phyloP scores from a whole-genome alignment of 2,113 vertebrate species.

The Corythornis madagascariensis region DNA sequence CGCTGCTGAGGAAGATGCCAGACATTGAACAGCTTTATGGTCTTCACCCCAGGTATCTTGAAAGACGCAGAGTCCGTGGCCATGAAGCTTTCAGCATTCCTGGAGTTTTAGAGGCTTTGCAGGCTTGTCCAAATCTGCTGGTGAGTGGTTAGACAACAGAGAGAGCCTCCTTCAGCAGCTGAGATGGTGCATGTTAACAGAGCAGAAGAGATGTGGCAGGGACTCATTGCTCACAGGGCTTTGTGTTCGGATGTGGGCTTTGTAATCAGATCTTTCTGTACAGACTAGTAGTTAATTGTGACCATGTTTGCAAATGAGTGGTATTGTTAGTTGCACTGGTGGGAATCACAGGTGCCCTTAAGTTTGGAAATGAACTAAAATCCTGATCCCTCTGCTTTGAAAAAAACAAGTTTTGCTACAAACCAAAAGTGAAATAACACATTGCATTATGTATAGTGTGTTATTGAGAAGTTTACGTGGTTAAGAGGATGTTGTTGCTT shows the following conservation, averaged over 20 bases:
- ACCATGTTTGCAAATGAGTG: not conserved
- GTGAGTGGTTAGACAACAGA: slow-evolving; percentile 74
- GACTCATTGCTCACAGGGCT: not conserved
- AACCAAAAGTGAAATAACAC: not conserved
- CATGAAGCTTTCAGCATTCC: slow-evolving; percentile 98
- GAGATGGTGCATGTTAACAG: not conserved
- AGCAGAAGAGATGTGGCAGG: not conserved
- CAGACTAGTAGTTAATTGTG: not conserved
- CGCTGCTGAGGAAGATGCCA: slow-evolving; percentile 97
- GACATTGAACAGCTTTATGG: slow-evolving; percentile 97
- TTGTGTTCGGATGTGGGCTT: not conserved
- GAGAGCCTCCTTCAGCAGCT: not conserved
- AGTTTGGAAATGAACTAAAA: not conserved
- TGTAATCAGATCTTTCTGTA: not conserved
- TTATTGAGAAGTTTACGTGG: not conserved
- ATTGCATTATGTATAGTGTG: not conserved
- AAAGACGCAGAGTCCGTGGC: slow-evolving; percentile 92
- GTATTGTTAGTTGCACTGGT: not conserved
- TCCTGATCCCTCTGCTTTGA: not conserved
- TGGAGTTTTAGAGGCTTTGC: slow-evolving; percentile 95
- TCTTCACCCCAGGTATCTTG: slow-evolving; percentile 95
- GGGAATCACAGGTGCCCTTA: not conserved
- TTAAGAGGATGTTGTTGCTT: slow-evolving; percentile 12
- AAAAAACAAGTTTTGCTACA: not conserved
- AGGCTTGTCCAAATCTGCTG: slow-evolving; percentile 94